Base-by-base conservation (phyloP, 92 coral and sea anemone species). In the Umimayanthus kanabou region DNA sequence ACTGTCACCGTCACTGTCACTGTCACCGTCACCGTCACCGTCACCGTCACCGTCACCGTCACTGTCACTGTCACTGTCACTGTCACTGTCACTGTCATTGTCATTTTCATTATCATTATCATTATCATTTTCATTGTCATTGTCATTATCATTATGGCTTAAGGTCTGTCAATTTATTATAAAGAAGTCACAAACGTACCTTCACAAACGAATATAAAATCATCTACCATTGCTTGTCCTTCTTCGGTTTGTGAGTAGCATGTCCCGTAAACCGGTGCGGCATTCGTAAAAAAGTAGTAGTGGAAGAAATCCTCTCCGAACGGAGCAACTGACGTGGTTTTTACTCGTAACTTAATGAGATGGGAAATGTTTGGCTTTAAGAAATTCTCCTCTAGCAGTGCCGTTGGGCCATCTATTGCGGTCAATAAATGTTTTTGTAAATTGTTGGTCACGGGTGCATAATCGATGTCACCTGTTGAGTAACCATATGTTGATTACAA, bases 391-490 rank as follows among this genome's bases (percentile, higher is more conserved):
- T 83, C 58, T 2, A 83, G 14, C 1, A 83, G 87, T 4, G 87
- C 64, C 9, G 87, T 70, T 26, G 87, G 87, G 25, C 87, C 87
- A 6, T 13, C 9, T 4, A 43, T 83, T 6, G 28, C 61, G 25
- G 87, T 83, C 87, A 83, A 25, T 4, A 83, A 40, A n/a, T 83
- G 77, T 25, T 40, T 43, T 70, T 45, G 0, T 15, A 83, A 69
- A 33, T 33, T 33, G 0, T 43, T 47, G 10, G 47, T 43, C 42
- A 70, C 26, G 10, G 40, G 77, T 5, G 40, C 66, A 18, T 42
- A 83, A 22, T 83, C 87, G 25, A 83, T 45, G 28, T 83, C 87
- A 28, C 77, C 86, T 82, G 86, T 55, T 6, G 45, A 80, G 55
- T 2, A 58, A 74, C 10, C 49, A 37, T 26, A 61, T 18, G 26